These are phyloP conservation scores for Drosophila nigricruria DNA, from an alignment of 2,888 invertebrate species.

Conservation along the genomic window DNA sequence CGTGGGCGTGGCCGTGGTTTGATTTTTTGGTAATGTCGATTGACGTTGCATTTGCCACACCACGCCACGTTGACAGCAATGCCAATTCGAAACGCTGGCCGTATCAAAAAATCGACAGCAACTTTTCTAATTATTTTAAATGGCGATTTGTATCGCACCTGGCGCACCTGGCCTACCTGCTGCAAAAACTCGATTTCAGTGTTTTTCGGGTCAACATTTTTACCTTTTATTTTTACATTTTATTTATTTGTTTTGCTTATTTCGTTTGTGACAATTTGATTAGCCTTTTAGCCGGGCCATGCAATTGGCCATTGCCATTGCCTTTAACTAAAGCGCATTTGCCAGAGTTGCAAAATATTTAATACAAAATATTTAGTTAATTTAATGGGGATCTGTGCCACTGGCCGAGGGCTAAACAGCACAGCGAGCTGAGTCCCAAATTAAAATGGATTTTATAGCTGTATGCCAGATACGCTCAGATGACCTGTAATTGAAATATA, in stretches of 20 bases:
- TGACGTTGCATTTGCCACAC: constrained; percentile 11
- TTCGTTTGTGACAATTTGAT: constrained; percentile 43
- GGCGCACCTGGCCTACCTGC: constrained; percentile 44
- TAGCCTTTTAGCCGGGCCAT: constrained; percentile 37
- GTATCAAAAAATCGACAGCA: constrained; percentile 56
- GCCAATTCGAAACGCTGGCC: constrained; percentile 39
- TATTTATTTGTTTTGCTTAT: constrained; percentile 1
- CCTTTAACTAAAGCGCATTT: constrained; percentile 16
- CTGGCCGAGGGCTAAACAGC: constrained; percentile 7
- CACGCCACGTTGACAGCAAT: constrained; percentile 8
- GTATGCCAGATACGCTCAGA: background rate
- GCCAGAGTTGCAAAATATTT: constrained; percentile 18
- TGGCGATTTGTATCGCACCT: constrained; percentile 73
- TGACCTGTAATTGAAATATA: constrained; percentile 9
- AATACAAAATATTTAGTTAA: constrained; percentile 24
- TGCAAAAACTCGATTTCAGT: constrained; percentile 40
- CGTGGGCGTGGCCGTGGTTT: background rate
- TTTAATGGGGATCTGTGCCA: constrained; percentile 18
- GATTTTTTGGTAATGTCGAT: constrained; percentile 27
- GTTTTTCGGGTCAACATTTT: constrained; percentile 8
- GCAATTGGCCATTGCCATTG: constrained; percentile 12
- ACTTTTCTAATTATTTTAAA: constrained; percentile 79
- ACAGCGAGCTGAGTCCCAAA: constrained; percentile 7
- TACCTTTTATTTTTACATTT: background rate
- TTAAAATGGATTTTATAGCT: constrained; percentile 7